Base-by-base conservation (phyloP, 2,888 invertebrate genomes). In the Sphaerophoria rueppellii region DNA sequence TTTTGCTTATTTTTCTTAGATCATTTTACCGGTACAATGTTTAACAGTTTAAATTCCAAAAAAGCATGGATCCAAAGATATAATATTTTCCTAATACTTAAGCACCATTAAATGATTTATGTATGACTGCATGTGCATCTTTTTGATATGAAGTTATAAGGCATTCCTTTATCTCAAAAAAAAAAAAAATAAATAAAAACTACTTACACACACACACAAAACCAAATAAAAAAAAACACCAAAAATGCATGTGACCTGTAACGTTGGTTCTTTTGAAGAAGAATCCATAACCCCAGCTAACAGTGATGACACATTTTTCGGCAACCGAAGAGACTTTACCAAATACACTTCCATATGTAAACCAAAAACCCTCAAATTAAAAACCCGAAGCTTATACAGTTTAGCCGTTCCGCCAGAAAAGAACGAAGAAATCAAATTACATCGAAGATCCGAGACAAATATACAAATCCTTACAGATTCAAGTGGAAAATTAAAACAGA, bases 371-470 rank as follows among this genome's bases (percentile, higher is more conserved):
- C 65, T 67, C 50, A 86, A 86, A 80, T 77, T 88, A 52, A 88
- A 86, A 69, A 89, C 87, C 60, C 88, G 89, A 54, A 90, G 90
- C 82, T 90, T 91, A 60, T 91, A 90, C 60, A 91, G 90, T 40
- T 50, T 89, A 61, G 87, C 88, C 9, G 86, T 87, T 2, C 83
- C 88, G 1, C 81, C 87, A 1, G 88, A 88, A n/a, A 87, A 88
- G 78, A 82, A 86, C 34, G 88, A 88, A 35, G 88, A 88, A 80
- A 80, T 87, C 6, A 88, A 88, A 81, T 65, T 88, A 58, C 88
- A 88, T 61, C 87, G 86, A 70, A 86, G 87, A 46, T 89, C 88
- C n/a, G 89, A 88, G 67, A 87, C 89, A 16, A 88, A 89, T 87
- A 87, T 87, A 40, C 87, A 86, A 79, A 79, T 58, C 70, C 61